Base-by-base conservation (phyloP, 2,888 invertebrate species). In the Campoplex nolae region DNA sequence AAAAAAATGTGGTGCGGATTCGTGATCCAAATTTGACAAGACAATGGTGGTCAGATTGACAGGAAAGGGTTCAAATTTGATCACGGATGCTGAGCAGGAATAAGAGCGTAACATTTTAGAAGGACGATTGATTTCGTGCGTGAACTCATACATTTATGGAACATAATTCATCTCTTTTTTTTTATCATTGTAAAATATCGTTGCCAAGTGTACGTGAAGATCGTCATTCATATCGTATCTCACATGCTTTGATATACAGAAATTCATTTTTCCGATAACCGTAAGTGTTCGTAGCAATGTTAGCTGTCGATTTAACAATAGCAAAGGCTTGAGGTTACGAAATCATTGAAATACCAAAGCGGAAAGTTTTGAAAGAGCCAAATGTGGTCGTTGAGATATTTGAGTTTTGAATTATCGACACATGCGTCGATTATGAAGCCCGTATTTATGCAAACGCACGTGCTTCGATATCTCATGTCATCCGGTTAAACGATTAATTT, bases 381-480 rank as follows among this genome's bases (percentile, higher is more conserved):
- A 38, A 54, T 74, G 74, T 74, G n/a, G 2, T 23, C 13, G 23
- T 13, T 23, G 23, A 23, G 38, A 38, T 38, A 54, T 74, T 74
- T 38, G 28, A n/a, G 1, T 54, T 35, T 54, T 74, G 54, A 74
- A 74, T 74, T 58, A 74, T 74, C 13, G 74, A 6, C 38, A 23
- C 42, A 4, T 32, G 38, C n/a, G 38, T 38, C 54, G 54, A 11
- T 23, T 56, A 35, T 16, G 35, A 74, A 18, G 35, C 51, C 35
- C 23, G 56, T 16, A 56, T 56, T 7, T 56, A 58, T 56, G 23
- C 42, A n/a, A 54, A 74, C n/a, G 54, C 23, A 3, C 42, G 42
- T 56, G 74, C 42, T 6, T 42, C 9, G 7, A 42, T 42, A 42
- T 23, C 11, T 74, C 42, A n/a, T 74, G 54, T 56, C 74, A 74